Evolutionary conservation across 2,888 invertebrate species (phyloP), one percentile per base, ranked within the genome.

Genomic region (Beris chalybata): DNA sequence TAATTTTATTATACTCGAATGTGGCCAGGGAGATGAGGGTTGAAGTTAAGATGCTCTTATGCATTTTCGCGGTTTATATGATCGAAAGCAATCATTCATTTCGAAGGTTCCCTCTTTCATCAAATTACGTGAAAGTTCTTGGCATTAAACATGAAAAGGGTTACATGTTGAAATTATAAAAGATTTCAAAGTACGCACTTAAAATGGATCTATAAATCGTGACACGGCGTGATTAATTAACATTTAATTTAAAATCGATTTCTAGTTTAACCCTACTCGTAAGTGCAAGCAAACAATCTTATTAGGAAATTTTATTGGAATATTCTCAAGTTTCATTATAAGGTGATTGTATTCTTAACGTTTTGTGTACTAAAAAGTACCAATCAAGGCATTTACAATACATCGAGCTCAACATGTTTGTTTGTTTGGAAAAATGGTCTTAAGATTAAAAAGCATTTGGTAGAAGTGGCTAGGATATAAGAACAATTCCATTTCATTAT

Each of bases 191-290:
- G 57, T 45, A 11, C 29, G 45, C 30, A 45, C 57, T 58, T 30
- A 45, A 47, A 22, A 56, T 9, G 45, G 30, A 29, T 29, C n/a
- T 31, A 11, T 22, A 12, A n/a, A 45, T 31, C 30, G n/a, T 58
- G 57, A 58, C 57, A 58, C 44, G 57, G 45, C 45, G 57, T 58
- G 57, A 58, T 58, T 58, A 58, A 58, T 58, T 58, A 58, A 58
- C 45, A n/a, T 58, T 58, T 29, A 58, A 58, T 58, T 58, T 58
- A 30, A 58, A 45, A 58, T 58, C 29, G 47, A 58, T 58, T 58
- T 58, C 45, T 6, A 29, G 29, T 58, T 45, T 29, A 15, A 22
- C 15, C 29, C 45, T 13, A 4, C 29, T 22, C 11, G 12, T 6
- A 43, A 30, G 54, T 31, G 31, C 7, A 50, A 13, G 15, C 22